Evolutionary conservation across 2,888 invertebrate genomes (phyloP).

Genomic region (Rhabditophanes sp.): DNA sequence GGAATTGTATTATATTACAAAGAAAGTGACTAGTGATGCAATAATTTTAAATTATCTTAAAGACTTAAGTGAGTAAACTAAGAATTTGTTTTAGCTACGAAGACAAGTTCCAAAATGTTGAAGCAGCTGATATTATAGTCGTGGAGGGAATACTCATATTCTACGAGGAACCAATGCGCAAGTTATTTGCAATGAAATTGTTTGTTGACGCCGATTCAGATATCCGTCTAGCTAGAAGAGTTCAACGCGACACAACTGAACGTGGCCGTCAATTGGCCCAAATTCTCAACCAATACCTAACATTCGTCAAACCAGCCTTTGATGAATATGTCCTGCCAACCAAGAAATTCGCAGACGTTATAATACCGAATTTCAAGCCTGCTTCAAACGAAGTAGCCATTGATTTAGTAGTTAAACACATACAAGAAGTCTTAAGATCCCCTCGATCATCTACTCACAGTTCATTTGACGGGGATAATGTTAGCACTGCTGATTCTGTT

Average conservation of each 20-base stretch:
- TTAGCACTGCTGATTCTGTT: too few relatives aligned
- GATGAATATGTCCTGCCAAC: slow-evolving; percentile 64
- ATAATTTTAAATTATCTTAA: slow-evolving; percentile 1
- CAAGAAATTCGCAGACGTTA: slow-evolving; percentile 97
- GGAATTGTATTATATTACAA: too few relatives aligned
- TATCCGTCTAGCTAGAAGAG: slow-evolving; percentile 79
- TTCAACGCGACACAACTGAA: slow-evolving; percentile 84
- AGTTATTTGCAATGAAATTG: slow-evolving; percentile 92
- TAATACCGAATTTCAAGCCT: slow-evolving; percentile 58
- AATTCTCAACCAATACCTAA: slow-evolving; percentile 75
- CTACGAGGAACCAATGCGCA: slow-evolving; percentile 81
- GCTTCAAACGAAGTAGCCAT: slow-evolving; percentile 91
- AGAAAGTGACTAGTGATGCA: too few relatives aligned
- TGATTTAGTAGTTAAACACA: slow-evolving; percentile 88
- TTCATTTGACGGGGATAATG: too few relatives aligned
- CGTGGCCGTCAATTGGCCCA: slow-evolving; percentile 80
- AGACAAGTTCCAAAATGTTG: slow-evolving; percentile 48
- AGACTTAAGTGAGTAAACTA: slow-evolving; percentile 1
- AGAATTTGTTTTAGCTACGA: slow-evolving; percentile 7
- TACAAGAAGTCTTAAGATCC: slow-evolving; percentile 62
- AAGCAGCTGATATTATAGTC: slow-evolving; percentile 70
- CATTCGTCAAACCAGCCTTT: slow-evolving; percentile 93
- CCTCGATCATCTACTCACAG: too few relatives aligned
- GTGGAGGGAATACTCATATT: slow-evolving; percentile 96
- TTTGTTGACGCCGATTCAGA: slow-evolving; percentile 97